Percentiles rank a stretch among this genome's conserved stretches.
Conservation (phyloP, 1,140 invertebrate species). For the Bombus terrestris region DNA sequence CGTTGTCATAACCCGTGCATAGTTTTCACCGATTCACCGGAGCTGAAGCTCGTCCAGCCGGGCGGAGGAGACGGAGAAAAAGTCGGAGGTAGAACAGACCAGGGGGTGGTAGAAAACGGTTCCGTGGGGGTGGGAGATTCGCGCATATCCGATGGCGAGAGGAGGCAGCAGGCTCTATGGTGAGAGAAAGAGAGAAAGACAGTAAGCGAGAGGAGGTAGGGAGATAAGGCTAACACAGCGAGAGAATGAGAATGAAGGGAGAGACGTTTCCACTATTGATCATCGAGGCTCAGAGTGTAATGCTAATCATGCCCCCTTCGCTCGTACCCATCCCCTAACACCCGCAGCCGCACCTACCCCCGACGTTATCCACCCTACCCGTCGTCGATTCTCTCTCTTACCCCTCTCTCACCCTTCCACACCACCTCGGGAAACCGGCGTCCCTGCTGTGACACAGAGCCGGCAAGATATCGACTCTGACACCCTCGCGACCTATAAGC, state of each 20-base stretch:
- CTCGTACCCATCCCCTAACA: constrained; percentile 71
- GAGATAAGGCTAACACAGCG: constrained; percentile 80
- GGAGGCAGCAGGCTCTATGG: constrained; percentile 55
- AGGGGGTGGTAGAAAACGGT: constrained; percentile 61
- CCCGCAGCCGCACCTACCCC: constrained; percentile 70
- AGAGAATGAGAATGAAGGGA: constrained; percentile 81
- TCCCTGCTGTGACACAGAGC: constrained; percentile 77
- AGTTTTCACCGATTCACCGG: constrained; percentile 23
- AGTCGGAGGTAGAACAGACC: constrained; percentile 49
- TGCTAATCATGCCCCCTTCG: constrained; percentile 81
- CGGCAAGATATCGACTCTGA: constrained; percentile 81
- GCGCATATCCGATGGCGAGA: constrained; percentile 78
- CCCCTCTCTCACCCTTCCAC: constrained; percentile 55
- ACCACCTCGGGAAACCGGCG: constrained; percentile 39
- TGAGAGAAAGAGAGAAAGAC: constrained; percentile 47
- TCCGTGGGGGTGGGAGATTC: constrained; percentile 72
- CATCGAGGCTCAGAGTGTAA: constrained; percentile 83
- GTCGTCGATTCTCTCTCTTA: constrained; percentile 67
- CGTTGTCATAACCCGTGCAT: constrained; percentile 18
- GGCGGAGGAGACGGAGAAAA: constrained; percentile 48
- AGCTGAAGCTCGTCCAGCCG: constrained; percentile 21
- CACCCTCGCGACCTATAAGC: constrained; percentile 72
- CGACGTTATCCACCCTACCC: constrained; percentile 59
- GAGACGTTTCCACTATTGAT: constrained; percentile 83
- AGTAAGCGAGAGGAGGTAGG: constrained; percentile 68